Base-by-base conservation (phyloP, 2,797 vertebrate species). In the Acomys russatus region DNA sequence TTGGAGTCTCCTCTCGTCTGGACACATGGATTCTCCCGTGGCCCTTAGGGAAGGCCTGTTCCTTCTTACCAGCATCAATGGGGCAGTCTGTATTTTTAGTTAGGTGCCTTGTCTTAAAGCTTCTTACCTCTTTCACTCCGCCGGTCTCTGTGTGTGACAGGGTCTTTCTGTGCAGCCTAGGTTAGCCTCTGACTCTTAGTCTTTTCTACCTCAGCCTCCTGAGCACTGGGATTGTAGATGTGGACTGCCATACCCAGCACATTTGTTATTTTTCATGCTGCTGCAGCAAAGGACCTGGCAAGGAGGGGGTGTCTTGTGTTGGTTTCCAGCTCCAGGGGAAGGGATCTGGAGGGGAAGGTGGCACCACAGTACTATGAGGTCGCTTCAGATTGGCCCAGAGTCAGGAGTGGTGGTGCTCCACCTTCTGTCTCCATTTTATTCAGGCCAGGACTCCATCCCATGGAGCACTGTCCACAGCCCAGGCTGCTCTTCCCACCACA, bases 41-140 rank as follows among this genome's bases (percentile, higher is more conserved):
- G 61, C 25, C 51, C 30, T 68, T 44, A 76, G 71, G 44, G n/a
- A 91, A 88, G 12, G 22, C 28, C 49, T 77, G 28, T 76, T 96
- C 68, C 70, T 86, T 94, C 66, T 79, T 84, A 90, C 33, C n/a
- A 38, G 6, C 18, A 80, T 76, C 92, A 63, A 70, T 61, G 63
- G 11, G 9, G 7, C 66, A 91, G 64, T 56, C 38, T 79, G 11
- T 54, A 38, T 87, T 95, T 95, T 95, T 82, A 51, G 1, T 90
- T 96, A 92, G 61, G 28, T 93, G 86, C 54, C n/a, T 78, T 77
- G 9, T 92, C 15, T 90, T 71, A 93, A 94, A 95, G 33, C 51
- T 92, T 92, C 70, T 49, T 94, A 61, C 64, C 22, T 86, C 56
- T 78, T 28, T 35, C 44, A 1, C 9, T 64, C 64, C 14, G 2